These are phyloP conservation scores for Cyphomyrmex costatus DNA, from an alignment of 1,140 invertebrate species.

Conservation along the genomic window DNA sequence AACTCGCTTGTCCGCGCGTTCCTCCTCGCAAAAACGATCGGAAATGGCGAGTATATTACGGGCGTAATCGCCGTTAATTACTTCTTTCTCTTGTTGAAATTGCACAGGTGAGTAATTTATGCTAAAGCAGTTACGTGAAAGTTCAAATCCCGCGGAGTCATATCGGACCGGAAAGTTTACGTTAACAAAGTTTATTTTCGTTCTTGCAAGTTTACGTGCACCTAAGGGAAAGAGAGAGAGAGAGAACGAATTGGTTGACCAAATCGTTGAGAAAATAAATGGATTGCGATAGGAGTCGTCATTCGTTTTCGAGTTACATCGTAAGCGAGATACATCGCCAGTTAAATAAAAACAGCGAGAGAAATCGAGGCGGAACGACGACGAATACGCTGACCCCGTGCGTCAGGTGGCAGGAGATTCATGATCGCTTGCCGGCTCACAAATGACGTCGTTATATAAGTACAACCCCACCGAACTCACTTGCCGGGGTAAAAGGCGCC, in stretches of 20 bases:
- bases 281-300: conserved; percentile 40
- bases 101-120: conserved; percentile 50
- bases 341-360: conserved; percentile 67
- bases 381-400: conserved; percentile 63
- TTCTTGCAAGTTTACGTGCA: conserved; percentile 23
- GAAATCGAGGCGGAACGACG: conserved; percentile 57
- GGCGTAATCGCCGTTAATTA: conserved; percentile 58
- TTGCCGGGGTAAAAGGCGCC: conserved; percentile 59
- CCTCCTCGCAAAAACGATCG: conserved; percentile 55
- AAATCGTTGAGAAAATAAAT: conserved; percentile 56
- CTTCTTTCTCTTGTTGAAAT: conserved; percentile 55
- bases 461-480: conserved; percentile 61
- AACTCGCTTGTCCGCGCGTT: conserved; percentile 38
- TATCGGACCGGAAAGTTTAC: conserved; percentile 36
- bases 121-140: conserved; percentile 30
- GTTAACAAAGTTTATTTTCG: conserved; percentile 54
- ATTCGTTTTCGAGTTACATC: conserved; percentile 52
- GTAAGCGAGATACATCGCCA: conserved; percentile 56
- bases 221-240: background rate
- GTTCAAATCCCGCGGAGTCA: conserved; percentile 35
- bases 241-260: conserved; percentile 4
- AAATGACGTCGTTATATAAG: conserved; percentile 77
- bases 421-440: conserved; percentile 67
- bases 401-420: conserved; percentile 73
- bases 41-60: conserved; percentile 46